Evolutionary conservation across 2,888 invertebrate species (phyloP).

Genomic region (Stictocephala bisonia): DNA sequence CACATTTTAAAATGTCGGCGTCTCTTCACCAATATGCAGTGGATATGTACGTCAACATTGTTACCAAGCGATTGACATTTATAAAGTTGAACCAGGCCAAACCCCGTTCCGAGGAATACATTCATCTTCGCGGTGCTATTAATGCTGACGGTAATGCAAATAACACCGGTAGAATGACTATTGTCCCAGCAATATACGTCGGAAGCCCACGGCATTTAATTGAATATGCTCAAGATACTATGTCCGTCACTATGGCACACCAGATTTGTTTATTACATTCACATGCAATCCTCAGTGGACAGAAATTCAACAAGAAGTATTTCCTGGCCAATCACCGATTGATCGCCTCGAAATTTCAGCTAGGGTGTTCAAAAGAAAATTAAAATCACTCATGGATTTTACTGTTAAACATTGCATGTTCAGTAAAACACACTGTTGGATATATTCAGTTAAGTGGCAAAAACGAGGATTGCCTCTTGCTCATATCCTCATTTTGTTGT

Average conservation of each 20-base stretch:
- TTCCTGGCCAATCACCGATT: slow-evolving; percentile 45
- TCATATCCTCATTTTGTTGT: slow-evolving; percentile 61
- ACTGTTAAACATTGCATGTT: slow-evolving; percentile 46
- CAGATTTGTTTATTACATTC: slow-evolving; percentile 53
- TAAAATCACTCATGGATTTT: slow-evolving; percentile 24
- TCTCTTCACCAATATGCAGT: no score
- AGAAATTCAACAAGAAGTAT: slow-evolving; percentile 54
- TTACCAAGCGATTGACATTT: background rate
- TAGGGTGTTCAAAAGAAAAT: slow-evolving; percentile 51
- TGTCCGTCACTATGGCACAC: background rate
- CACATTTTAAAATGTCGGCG: background rate
- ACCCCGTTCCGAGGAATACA: background rate
- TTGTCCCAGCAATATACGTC: background rate
- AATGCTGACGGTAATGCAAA: background rate
- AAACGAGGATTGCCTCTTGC: slow-evolving; percentile 60
- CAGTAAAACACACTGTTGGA: slow-evolving; percentile 53
- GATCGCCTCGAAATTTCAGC: slow-evolving; percentile 52
- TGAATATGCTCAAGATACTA: background rate
- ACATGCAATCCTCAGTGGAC: slow-evolving; percentile 59
- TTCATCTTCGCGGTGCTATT: background rate
- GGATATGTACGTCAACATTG: no score
- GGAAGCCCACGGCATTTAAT: background rate
- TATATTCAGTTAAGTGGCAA: slow-evolving; percentile 59
- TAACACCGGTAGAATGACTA: background rate
- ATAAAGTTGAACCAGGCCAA: background rate